Base-by-base conservation (phyloP, 2,113 vertebrate genomes). In the Sisor rabdophorus region DNA sequence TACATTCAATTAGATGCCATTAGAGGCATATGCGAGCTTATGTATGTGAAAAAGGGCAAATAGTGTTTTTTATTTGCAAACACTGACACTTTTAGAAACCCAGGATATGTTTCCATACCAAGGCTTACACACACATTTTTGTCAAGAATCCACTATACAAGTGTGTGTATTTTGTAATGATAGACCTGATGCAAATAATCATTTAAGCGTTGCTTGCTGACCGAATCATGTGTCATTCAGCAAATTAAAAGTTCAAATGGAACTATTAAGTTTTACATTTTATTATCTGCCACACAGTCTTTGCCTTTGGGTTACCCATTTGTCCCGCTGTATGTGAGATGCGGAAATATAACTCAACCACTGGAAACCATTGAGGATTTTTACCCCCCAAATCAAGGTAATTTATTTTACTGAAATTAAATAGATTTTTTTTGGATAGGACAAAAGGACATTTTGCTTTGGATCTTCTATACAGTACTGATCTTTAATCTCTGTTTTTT, bases 221-320 rank as follows among this genome's bases (percentile, higher is more conserved):
- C 15, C 5, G 10, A 17, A 32, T 32, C n/a, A 19, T 59, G 17
- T 59, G 28, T 60, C 9, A 20, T 64, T 40, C 32, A 64, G 20
- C 11, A 64, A 64, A 71, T 54, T 19, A n/a, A 54, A 12, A 36
- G 19, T 20, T 71, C n/a, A 11, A 2, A 30, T 52, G 54, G 28
- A 15, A 65, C 24, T 22, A 47, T 11, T 48, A 11, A 17, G 22
- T 44, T 75, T 28, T 40, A 55, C 3, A n/a, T 6, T 48, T 48
- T 17, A 50, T 26, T n/a, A 68, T 48, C n/a, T 54, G 12, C 9
- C 7, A 1, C 13, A 55, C 22, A 78, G 58, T 2, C 9, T 77
- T 63, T 78, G 17, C 19, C 0, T 24, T 0, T 1, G 0, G 19
- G 28, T 17, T 0, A 0, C 11, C n/a, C 24, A 54, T 0, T 0